Base-by-base conservation (phyloP, 2,113 vertebrate species). In the Rhinichthys klamathensis region DNA sequence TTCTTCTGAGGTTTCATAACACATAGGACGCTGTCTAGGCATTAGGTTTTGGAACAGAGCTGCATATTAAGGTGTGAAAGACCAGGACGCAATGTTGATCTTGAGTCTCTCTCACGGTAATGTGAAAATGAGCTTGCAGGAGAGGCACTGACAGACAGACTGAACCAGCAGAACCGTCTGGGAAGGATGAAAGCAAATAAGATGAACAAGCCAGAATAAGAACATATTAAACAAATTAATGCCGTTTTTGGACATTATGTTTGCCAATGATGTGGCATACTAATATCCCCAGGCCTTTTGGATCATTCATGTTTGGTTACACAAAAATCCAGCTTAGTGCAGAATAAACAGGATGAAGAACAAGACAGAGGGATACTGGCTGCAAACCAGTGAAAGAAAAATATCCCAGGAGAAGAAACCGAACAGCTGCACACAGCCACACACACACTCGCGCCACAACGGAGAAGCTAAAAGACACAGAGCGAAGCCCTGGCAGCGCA, bases 401-500 rank as follows among this genome's bases (percentile, higher is more conserved):
- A 81, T n/a, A 78, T 67, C 21, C 58, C 15, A 46, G 72, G 58
- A 44, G 69, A 74, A 63, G 69, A 58, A 63, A 61, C 18, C 51
- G 12, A 75, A 79, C 38, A 79, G 88, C 81, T 86, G 91, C 90
- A 91, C 85, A 88, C 87, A 58, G 85, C 90, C 70, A 84, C 69
- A 51, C 76, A 86, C 88, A 69, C 27, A 79, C 73, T 85, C 88
- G 60, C 25, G 78, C 87, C 89, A 85, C 67, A 90, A 63, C 30
- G 16, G 3, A 21, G 65, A 69, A 35, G 4, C 10, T 44, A 44
- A 44, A 82, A 51, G 49, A 88, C 88, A 90, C 90, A 93, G 93
- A 89, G 91, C 93, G 92, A 90, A 93, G 89, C 63, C 86, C 88
- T 89, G 91, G 92, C 91, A 91, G 83, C 88, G 89, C 76, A 76